Base-by-base conservation (phyloP, 2,797 vertebrate genomes). In the Menidia menidia region DNA sequence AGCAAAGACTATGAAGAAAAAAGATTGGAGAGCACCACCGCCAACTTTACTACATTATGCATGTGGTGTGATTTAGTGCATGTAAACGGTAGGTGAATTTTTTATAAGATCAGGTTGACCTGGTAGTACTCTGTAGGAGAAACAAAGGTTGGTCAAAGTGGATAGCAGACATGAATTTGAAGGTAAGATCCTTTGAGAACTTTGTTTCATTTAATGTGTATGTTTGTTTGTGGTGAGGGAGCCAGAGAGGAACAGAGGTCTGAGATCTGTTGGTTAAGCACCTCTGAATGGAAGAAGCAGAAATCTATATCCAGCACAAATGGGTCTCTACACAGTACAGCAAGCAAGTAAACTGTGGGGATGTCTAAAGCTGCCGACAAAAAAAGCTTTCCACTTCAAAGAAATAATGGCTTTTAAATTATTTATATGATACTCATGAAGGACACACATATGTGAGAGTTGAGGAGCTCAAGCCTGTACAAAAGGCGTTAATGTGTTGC, bases 61-160 rank as follows among this genome's bases (percentile, higher is more conserved):
- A 93, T 92, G 84, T 0, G 32, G 67, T 82, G 90, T 82, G 90
- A 89, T 88, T 87, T 86, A 86, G 84, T 84, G 86, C 91, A 84
- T 89, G 87, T 93, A 91, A 91, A 91, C 78, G 72, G 78, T 80
- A 63, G 42, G 78, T 90, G 81, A 89, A 93, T 93, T 25, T 90
- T 92, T 92, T 77, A 93, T 90, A 77, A 66, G 79, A 83, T 80
- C 77, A 57, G 79, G 71, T 84, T 90, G 88, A 90, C 89, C 84
- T 75, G 84, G 71, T 81, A 73, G 86, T 84, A 82, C 59, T 77
- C 47, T 33, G 54, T 35, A 76, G 68, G 70, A 77, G 61, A 81
- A 86, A 82, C 44, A 88, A 73, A 83, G 83, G 78, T 18, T 48
- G 72, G 73, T 73, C 33, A 76, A 64, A 67, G 59, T 76, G 83